Evolutionary conservation across 1,140 invertebrate genomes (phyloP).

Genomic region (Neuroterus valhalla): DNA sequence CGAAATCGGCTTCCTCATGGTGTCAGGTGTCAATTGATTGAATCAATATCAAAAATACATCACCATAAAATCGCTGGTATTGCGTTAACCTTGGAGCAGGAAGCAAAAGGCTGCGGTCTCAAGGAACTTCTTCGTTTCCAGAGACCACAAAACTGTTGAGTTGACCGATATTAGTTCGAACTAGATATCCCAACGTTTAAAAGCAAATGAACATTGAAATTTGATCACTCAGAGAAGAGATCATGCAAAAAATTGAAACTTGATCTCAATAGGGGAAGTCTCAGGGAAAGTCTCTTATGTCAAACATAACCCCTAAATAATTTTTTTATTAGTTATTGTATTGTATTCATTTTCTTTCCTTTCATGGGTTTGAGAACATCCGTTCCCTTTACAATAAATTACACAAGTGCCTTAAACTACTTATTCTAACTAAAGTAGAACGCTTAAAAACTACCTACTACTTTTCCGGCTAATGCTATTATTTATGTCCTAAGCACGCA

Average conservation of each 20-base stretch:
- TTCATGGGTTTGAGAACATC: too few species aligned
- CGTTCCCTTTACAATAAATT: too few species aligned
- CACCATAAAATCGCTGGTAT: conserved; percentile 39
- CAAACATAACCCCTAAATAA: too few species aligned
- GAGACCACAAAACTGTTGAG: conserved; percentile 57
- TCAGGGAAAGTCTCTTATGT: too few species aligned
- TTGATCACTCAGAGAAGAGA: not conserved
- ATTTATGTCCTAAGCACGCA: too few species aligned
- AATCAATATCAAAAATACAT: conserved; percentile 50
- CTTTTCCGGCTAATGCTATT: too few species aligned
- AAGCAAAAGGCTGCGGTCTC: conserved; percentile 56
- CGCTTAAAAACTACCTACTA: too few species aligned
- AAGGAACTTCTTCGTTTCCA: conserved; percentile 60
- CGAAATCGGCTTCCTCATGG: conserved; percentile 3
- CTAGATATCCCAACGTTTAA: not conserved
- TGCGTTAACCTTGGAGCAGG: conserved; percentile 52
- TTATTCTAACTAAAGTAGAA: too few species aligned
- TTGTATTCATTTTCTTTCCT: too few species aligned
- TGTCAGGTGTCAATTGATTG: conserved; percentile 32
- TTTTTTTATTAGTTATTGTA: too few species aligned
- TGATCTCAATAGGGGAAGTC: too few species aligned
- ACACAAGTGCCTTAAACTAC: too few species aligned
- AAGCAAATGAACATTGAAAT: not conserved
- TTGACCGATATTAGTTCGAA: conserved; percentile 54
- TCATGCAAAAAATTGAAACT: not conserved